Evolutionary conservation across 2,113 vertebrate species (phyloP), one percentile per base, ranked within the genome.

Genomic region (Hydrolagus affinis): DNA sequence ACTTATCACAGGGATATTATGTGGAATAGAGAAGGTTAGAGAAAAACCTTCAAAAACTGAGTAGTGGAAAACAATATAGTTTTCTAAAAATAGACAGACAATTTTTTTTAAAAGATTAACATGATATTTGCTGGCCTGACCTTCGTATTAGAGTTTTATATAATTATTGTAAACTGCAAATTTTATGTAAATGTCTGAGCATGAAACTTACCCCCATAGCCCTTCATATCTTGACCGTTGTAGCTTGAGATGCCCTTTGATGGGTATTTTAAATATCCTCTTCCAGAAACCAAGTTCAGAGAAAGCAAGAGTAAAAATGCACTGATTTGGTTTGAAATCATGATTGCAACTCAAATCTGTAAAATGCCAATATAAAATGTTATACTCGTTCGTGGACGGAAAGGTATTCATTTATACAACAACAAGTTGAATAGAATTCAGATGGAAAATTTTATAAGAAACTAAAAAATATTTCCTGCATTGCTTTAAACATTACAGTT

Each of bases 281-380:
- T 83, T 83, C 62, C 78, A 32, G 66, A 32, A 17, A 64, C 23
- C 62, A 83, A 8, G 25, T 64, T 83, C 78, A 83, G 78, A 10
- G 62, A 66, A 17, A 83, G 78, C 23, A 83, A 19, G 64, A 83
- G 32, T 14, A 83, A 14, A 64, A 83, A 15, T 28, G 14, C 12
- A 28, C 25, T 83, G 25, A 66, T 83, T 83, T 83, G 78, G 28
- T 83, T 83, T 83, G 78, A 83, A 66, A 83, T 25, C 78, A 83
- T 83, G 62, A 28, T 83, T 83, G 59, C 19, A 66, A 28, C 64
- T 83, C 78, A 68, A 15, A 83, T 83, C 78, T 83, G 62, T 83
- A 68, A 74, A 56, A 19, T 56, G 28, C 32, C 17, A 28, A 66
- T 28, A 66, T 64, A 59, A 28, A 10, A 11, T 17, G 4, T 80